Evolutionary conservation across 2,888 invertebrate species (phyloP).

Genomic region (Aphodius sticticus): DNA sequence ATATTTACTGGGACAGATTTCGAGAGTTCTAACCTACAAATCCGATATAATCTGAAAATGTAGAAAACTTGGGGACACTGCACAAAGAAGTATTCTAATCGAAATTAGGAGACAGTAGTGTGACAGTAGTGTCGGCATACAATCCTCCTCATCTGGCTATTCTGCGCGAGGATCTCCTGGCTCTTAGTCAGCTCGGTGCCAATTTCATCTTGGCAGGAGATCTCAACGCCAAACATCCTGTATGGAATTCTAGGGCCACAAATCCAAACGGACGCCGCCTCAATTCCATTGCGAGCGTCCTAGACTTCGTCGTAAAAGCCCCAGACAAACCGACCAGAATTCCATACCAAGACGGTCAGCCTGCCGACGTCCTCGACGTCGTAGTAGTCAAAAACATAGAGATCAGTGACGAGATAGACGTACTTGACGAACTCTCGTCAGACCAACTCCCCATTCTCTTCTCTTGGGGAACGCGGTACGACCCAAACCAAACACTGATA

Average conservation of each 20-base stretch:
- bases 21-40: too few relatives aligned
- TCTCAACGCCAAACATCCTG: neutral
- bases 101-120: too few relatives aligned
- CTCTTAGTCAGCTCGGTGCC: neutral
- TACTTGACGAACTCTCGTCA: neutral
- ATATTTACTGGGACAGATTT: too few relatives aligned
- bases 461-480: neutral
- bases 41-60: too few relatives aligned
- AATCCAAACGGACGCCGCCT: neutral
- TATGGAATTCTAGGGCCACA: neutral
- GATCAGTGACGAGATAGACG: neutral
- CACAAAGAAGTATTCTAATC: too few relatives aligned
- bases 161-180: neutral
- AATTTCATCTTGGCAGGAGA: neutral
- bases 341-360: neutral
- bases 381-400: neutral
- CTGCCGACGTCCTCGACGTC: neutral
- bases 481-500: neutral
- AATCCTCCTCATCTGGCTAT: neutral
- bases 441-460: neutral
- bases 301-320: neutral
- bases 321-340: neutral
- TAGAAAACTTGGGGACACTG: too few relatives aligned
- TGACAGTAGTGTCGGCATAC: neutral
- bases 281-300: neutral